Conservation (phyloP, 2,888 invertebrate genomes). For the Oscheius sp. region DNA sequence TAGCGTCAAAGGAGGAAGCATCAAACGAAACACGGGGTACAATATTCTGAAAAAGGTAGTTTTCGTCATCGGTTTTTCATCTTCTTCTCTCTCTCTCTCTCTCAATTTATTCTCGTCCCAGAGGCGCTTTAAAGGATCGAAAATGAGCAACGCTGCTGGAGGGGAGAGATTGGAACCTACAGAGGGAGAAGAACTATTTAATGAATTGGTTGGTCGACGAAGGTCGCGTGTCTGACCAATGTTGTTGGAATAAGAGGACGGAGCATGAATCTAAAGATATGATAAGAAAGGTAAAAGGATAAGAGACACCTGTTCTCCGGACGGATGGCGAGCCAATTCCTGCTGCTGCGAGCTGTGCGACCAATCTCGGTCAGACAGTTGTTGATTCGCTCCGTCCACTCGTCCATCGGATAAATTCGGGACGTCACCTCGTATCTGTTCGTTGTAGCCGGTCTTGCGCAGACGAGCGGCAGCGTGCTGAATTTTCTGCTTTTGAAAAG, state of each 20-base stretch:
- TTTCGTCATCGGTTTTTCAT: too few species aligned
- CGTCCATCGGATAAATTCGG: slow-evolving; percentile 47
- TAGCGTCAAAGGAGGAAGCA: slow-evolving; percentile 22
- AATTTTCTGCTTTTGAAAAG: slow-evolving; percentile 11
- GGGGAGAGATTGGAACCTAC: not conserved
- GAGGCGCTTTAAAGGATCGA: slow-evolving; percentile 13
- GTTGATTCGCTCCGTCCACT: slow-evolving; percentile 67
- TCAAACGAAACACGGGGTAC: not conserved
- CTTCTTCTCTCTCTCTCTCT: slow-evolving; percentile 1
- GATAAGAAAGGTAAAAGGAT: not conserved
- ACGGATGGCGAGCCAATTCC: slow-evolving; percentile 56
- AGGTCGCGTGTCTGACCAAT: slow-evolving; percentile 64
- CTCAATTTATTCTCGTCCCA: slow-evolving; percentile 22
- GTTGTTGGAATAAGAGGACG: slow-evolving; percentile 63
- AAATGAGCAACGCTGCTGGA: not conserved
- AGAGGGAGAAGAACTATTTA: slow-evolving; percentile 35
- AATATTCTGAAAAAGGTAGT: not conserved
- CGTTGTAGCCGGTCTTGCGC: slow-evolving; percentile 70
- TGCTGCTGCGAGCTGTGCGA: slow-evolving; percentile 60
- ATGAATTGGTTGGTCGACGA: slow-evolving; percentile 61
- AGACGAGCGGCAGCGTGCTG: slow-evolving; percentile 70
- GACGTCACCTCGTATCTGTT: slow-evolving; percentile 60
- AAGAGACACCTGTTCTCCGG: slow-evolving; percentile 60
- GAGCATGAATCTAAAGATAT: slow-evolving; percentile 51
- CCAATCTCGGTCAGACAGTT: slow-evolving; percentile 67